Percentiles rank a stretch among this genome's conserved stretches.
Evolutionary conservation across 2,888 invertebrate species (phyloP).

Genomic region (Diarsia dahlii): DNA sequence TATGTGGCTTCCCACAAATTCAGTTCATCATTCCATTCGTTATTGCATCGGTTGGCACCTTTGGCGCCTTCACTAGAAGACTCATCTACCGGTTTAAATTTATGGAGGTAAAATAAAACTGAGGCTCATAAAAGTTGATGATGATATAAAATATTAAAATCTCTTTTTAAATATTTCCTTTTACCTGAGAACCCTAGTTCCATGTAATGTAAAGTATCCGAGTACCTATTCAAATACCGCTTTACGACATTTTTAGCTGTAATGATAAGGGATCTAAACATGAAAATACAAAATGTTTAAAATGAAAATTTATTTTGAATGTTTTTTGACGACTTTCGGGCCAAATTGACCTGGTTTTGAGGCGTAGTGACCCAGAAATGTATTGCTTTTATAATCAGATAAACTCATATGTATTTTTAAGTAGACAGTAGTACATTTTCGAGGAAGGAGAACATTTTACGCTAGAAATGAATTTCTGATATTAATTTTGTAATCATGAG

Average conservation of each 20-base stretch:
- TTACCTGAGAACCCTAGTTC: conserved; percentile 11
- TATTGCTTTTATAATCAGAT: conserved; percentile 21
- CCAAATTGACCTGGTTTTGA: conserved; percentile 48
- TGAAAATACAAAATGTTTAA: conserved; percentile 60
- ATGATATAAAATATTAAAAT: conserved; percentile 21
- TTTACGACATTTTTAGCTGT: conserved; percentile 63
- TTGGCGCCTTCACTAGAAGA: too few species aligned
- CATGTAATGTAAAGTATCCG: conserved; percentile 54
- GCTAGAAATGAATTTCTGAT: conserved; percentile 1
- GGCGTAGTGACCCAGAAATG: conserved; percentile 33
- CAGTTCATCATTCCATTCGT: too few species aligned
- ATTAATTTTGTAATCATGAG: conserved; percentile 30
- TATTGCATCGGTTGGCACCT: too few species aligned
- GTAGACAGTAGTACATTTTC: neutral
- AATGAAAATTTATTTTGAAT: conserved; percentile 54
- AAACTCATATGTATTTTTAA: conserved; percentile 12
- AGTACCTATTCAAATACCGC: conserved; percentile 62
- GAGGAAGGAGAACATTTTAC: neutral
- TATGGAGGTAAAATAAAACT: conserved; percentile 41
- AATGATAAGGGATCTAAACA: conserved; percentile 65
- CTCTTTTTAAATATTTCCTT: conserved; percentile 43
- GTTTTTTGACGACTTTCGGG: conserved; percentile 38
- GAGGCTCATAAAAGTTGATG: conserved; percentile 36
- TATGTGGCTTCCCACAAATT: too few species aligned
- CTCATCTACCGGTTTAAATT: neutral